These are phyloP conservation scores for Ictalurus furcatus DNA, from an alignment of 2,113 vertebrate species.

Conservation along the genomic window DNA sequence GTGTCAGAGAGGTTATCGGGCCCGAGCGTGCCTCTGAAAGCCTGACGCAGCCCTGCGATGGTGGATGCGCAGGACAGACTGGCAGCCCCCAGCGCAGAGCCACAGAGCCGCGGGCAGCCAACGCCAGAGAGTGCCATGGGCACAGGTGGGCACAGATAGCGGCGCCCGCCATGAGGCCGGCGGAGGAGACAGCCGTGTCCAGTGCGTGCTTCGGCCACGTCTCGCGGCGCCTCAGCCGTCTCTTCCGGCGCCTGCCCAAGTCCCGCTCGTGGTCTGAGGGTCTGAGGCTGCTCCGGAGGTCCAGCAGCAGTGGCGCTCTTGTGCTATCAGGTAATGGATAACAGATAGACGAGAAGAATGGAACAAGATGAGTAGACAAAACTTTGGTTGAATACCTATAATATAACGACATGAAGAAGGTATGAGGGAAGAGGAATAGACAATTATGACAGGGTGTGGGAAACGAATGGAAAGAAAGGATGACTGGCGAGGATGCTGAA, in stretches of 20 bases:
- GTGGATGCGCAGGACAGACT: conserved; percentile 52
- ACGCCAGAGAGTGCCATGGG: conserved; percentile 38
- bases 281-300: conserved; percentile 70
- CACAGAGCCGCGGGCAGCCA: conserved; percentile 43
- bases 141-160: conserved; percentile 51
- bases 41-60: conserved; percentile 52
- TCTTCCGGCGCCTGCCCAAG: conserved; percentile 85
- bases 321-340: conserved; percentile 73
- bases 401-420: not conserved
- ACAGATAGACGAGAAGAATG: conserved; percentile 35
- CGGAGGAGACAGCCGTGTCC: conserved; percentile 52
- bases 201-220: conserved; percentile 82
- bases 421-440: not conserved
- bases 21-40: conserved; percentile 31
- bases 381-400: not conserved
- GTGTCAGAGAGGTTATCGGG: conserved; percentile 40
- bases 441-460: not conserved
- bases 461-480: not conserved
- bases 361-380: not conserved
- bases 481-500: not conserved
- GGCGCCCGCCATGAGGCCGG: conserved; percentile 54
- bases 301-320: conserved; percentile 73
- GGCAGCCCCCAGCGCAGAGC: conserved; percentile 46
- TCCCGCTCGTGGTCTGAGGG: conserved; percentile 75
- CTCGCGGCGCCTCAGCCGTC: conserved; percentile 76